These are phyloP conservation scores for Helicolenus hilgendorfi DNA, from an alignment of 2,797 vertebrate genomes.

Conservation along the genomic window DNA sequence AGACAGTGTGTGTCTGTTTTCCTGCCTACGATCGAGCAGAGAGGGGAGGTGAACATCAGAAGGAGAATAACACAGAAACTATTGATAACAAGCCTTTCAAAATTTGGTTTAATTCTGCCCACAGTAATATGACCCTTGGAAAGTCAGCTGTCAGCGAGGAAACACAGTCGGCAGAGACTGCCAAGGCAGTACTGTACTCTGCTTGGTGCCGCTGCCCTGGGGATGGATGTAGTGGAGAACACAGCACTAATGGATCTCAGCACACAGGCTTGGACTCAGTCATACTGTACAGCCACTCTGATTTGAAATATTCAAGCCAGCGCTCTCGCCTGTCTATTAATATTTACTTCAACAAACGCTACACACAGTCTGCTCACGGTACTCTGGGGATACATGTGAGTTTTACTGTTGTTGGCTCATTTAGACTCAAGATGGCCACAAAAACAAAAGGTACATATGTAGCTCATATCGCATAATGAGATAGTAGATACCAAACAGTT, in stretches of 20 bases:
- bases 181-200: conserved; percentile 39
- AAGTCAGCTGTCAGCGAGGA: conserved; percentile 41
- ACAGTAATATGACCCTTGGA: conserved; percentile 40
- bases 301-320: conserved; percentile 81
- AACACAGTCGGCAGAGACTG: conserved; percentile 39
- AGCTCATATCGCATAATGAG: neutral
- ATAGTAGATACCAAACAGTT: neutral
- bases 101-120: conserved; percentile 33
- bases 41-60: conserved; percentile 4
- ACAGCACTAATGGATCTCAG: conserved; percentile 70
- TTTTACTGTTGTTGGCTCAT: conserved; percentile 53
- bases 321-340: conserved; percentile 64
- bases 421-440: conserved; percentile 30
- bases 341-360: conserved; percentile 71
- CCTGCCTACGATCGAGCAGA: neutral
- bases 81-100: conserved; percentile 23
- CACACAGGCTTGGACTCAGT: conserved; percentile 61
- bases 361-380: conserved; percentile 48
- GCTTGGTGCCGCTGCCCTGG: conserved; percentile 52
- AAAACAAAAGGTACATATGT: conserved; percentile 20
- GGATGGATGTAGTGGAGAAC: conserved; percentile 54
- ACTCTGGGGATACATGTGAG: conserved; percentile 50
- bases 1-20: conserved; percentile 27
- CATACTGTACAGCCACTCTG: conserved; percentile 46
- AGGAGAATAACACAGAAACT: conserved; percentile 27